These are phyloP conservation scores for Porites evermanni DNA, from an alignment of 92 coral and sea anemone genomes.

Conservation along the genomic window DNA sequence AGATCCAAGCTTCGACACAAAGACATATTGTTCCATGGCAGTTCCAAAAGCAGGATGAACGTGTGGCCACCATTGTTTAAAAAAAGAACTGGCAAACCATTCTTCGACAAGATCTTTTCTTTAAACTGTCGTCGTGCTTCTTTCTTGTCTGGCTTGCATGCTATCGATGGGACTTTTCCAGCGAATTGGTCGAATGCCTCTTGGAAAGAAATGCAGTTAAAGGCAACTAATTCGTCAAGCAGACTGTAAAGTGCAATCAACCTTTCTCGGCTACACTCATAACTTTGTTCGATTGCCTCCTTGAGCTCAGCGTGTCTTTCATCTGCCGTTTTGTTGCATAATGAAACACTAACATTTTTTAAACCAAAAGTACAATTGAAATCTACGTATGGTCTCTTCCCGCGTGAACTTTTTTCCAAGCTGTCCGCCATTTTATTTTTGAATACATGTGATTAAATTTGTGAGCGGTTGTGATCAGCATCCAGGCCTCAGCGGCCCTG, in stretches of 20 bases:
- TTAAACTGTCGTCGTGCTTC: constrained; percentile 47
- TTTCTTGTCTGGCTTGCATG: constrained; percentile 43
- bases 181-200: constrained; percentile 58
- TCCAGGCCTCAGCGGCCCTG: not conserved
- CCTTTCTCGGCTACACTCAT: not conserved
- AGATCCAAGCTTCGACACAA: constrained; percentile 48
- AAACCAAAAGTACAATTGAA: constrained; percentile 30
- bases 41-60: constrained; percentile 26
- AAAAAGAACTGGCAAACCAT: constrained; percentile 51
- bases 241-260: constrained; percentile 46
- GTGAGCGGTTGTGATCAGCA: constrained; percentile 18
- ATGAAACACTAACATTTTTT: constrained; percentile 43
- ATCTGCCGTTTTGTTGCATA: constrained; percentile 57
- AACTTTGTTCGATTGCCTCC: constrained; percentile 25
- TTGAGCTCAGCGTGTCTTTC: constrained; percentile 37
- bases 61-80: constrained; percentile 28
- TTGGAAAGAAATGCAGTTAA: constrained; percentile 35
- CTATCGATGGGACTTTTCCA: constrained; percentile 52
- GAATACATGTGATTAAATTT: constrained; percentile 2
- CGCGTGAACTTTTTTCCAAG: not conserved
- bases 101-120: constrained; percentile 39
- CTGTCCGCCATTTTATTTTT: constrained; percentile 18
- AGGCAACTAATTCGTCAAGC: constrained; percentile 55
- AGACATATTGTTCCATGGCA: constrained; percentile 30
- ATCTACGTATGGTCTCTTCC: constrained; percentile 32